Evolutionary conservation across 2,888 invertebrate species (phyloP), one percentile per base, ranked within the genome.

Genomic region (Drosophila barbarae): DNA sequence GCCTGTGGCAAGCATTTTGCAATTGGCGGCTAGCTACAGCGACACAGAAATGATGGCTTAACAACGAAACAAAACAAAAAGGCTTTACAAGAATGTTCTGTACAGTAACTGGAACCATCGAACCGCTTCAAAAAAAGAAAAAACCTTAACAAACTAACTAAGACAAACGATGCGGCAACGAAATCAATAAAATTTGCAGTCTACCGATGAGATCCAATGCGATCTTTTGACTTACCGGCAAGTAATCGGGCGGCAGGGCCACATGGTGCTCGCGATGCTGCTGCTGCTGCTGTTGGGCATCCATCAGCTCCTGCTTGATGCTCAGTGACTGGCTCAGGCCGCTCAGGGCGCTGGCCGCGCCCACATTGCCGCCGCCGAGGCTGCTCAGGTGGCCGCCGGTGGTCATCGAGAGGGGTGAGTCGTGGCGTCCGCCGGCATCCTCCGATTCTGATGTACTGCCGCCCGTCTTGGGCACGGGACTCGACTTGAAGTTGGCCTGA

Each of bases 401-500:
- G 63, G 88, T 87, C 77, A 89, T 86, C 55, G 88, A 88, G 50
- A 89, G 74, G 51, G 90, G 90, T 44, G 90, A 90, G 64, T 90
- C 90, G 70, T 87, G 89, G 55, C 90, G 87, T 63, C 77, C 83
- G 35, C 85, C 84, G 69, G 88, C 86, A 73, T 89, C 89, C 82
- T 89, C 90, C 54, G 87, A 87, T 76, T 89, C 89, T 84, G 92
- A 91, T 86, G 92, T 91, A 90, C 92, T 92, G 73, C 81, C 81
- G 89, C 88, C 88, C 57, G 92, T 90, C 90, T 93, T 93, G 91
- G 92, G 92, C 90, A 91, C 89, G 82, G 92, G 92, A 90, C 91
- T 92, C 90, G 92, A 91, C 91, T 92, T 93, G 89, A 91, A 93
- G 91, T 92, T 92, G 89, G 92, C 91, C 93, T 93, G 89, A 1